Evolutionary conservation across 1,140 invertebrate genomes (phyloP).

Genomic region (Pectinophora gossypiella): DNA sequence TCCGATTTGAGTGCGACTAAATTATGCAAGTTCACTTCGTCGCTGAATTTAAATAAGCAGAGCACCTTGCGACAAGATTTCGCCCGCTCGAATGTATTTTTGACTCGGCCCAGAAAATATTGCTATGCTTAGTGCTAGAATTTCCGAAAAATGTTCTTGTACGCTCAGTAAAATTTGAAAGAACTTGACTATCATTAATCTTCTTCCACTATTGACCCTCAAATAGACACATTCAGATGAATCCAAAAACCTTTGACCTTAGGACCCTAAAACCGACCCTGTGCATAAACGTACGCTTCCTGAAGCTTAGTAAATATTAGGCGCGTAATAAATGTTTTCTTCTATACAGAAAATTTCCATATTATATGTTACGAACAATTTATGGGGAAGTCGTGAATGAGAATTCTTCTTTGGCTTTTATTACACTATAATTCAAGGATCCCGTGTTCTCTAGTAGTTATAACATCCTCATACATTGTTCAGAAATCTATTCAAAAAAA

Average conservation of each 20-base stretch:
- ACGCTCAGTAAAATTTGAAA: too few relatives aligned
- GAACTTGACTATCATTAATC: too few relatives aligned
- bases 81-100: too few relatives aligned
- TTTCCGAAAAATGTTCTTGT: too few relatives aligned
- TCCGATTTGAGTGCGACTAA: not conserved
- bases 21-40: not conserved
- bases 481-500: too few relatives aligned
- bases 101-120: too few relatives aligned
- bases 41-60: not conserved
- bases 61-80: too few relatives aligned
- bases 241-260: too few relatives aligned
- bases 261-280: conserved; percentile 1
- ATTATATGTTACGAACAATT: conserved; percentile 46
- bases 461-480: not conserved
- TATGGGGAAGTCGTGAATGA: conserved; percentile 33
- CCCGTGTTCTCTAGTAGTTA: not conserved
- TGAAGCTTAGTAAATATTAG: conserved; percentile 69
- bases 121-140: too few relatives aligned
- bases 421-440: not conserved
- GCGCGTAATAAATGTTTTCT: conserved; percentile 75
- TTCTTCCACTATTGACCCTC: too few relatives aligned
- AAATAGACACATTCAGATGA: too few relatives aligned
- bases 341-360: conserved; percentile 57
- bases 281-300: conserved; percentile 62
- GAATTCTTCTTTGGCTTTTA: conserved; percentile 6